These are phyloP conservation scores for Acrossocheilus fasciatus DNA, from an alignment of 2,797 vertebrate species.

Conservation along the genomic window DNA sequence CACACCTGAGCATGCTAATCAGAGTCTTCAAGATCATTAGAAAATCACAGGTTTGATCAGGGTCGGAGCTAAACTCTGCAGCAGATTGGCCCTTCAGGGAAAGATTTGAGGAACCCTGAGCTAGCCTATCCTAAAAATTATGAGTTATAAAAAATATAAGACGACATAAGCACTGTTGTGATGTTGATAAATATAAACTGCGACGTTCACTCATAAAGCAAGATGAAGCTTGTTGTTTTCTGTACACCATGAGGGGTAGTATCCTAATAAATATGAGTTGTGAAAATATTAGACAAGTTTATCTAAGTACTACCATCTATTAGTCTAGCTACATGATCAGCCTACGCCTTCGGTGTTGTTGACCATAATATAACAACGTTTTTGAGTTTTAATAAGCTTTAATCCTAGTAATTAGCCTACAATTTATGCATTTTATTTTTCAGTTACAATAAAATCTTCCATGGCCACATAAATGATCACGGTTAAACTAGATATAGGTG, in stretches of 20 bases:
- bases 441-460: background rate
- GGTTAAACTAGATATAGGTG: background rate
- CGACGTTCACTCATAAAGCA: background rate
- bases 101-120: too few species aligned
- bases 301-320: background rate
- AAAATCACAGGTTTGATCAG: too few species aligned
- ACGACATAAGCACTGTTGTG: background rate
- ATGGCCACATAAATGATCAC: background rate
- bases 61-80: too few species aligned
- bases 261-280: background rate
- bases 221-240: too few species aligned
- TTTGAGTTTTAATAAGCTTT: background rate
- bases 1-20: too few species aligned
- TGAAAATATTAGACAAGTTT: background rate
- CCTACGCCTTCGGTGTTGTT: background rate
- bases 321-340: background rate
- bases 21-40: too few species aligned
- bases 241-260: too few species aligned
- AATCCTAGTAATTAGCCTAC: background rate
- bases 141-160: too few species aligned
- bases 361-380: background rate
- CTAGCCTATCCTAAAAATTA: too few species aligned
- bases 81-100: too few species aligned
- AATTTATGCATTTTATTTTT: background rate
- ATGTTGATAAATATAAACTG: slow-evolving; percentile 5